These are phyloP conservation scores for Pandemis corylana DNA, from an alignment of 2,888 invertebrate genomes.

Conservation along the genomic window DNA sequence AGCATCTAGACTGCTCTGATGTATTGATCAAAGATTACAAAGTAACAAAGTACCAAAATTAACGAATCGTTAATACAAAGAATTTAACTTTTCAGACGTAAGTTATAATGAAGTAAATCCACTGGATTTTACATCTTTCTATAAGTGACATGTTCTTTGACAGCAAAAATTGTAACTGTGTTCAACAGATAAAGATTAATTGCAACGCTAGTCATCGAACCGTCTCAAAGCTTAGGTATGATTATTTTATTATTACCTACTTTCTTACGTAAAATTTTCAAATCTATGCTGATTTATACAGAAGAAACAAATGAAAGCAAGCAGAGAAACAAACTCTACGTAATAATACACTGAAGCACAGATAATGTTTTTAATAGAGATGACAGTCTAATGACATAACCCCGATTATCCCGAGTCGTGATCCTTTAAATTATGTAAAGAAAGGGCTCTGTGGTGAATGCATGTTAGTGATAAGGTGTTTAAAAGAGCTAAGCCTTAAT, in stretches of 20 bases:
- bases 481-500: slow-evolving; percentile 41
- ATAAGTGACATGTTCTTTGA: too few species aligned
- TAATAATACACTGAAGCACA: background rate
- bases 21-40: too few species aligned
- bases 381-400: slow-evolving; percentile 7
- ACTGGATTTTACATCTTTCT: too few species aligned
- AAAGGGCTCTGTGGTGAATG: slow-evolving; percentile 31
- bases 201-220: too few species aligned
- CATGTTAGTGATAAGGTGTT: slow-evolving; percentile 38
- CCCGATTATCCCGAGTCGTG: slow-evolving; percentile 12
- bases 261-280: background rate
- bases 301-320: background rate
- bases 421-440: slow-evolving; percentile 39
- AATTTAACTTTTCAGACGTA: too few species aligned
- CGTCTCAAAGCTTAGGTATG: too few species aligned
- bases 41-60: too few species aligned
- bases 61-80: too few species aligned
- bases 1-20: too few species aligned
- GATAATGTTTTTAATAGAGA: slow-evolving; percentile 21
- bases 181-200: too few species aligned
- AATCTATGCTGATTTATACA: background rate
- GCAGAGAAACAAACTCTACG: background rate
- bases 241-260: background rate
- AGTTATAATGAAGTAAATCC: too few species aligned
- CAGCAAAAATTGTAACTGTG: too few species aligned